Base-by-base conservation (phyloP, 2,888 invertebrate genomes). In the Troilus luridus region DNA sequence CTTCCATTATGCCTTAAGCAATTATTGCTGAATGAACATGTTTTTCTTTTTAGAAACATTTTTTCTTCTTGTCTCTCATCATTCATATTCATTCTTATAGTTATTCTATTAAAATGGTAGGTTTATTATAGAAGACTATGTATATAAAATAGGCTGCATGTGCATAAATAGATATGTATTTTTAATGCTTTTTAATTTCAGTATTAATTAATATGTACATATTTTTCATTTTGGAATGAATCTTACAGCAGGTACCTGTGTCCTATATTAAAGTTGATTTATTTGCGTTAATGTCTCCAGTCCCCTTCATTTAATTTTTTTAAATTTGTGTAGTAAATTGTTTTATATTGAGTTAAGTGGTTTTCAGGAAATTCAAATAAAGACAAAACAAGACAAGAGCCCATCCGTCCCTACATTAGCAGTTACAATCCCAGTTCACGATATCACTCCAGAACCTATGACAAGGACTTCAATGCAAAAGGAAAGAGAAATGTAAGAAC, bases 381-480 rank as follows among this genome's bases (percentile, higher is more conserved):
- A 92, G n/a, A 77, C 91, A 10, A 92, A 92, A 91, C 90, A 81
- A 77, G 92, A 92, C 59, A 90, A 91, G 85, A 58, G 89, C 41
- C 92, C 92, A 64, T 90, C 92, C 72, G 92, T 93, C 41, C 91
- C 91, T 81, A 92, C 92, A 91, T 91, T 93, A 56, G 92, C 92
- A 59, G 92, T 92, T 10, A 92, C 92, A n/a, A 92, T 91, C 21
- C 92, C 92, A 62, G 88, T 90, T 60, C 92, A 92, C 21, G 93
- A 92, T 27, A 92, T 89, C 85, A 90, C 89, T 54, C 88, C 91
- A 77, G 89, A 89, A 14, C 89, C 88, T n/a, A 72, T 90, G 17
- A 64, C 91, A 27, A 27, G 91, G 24, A 91, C 81, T 89, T 60
- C 88, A 14, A 59, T 85, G 54, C 90, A 88, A 19, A 64, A 88